Base-by-base conservation (phyloP, 2,113 vertebrate genomes). In the Danionella cerebrum region DNA sequence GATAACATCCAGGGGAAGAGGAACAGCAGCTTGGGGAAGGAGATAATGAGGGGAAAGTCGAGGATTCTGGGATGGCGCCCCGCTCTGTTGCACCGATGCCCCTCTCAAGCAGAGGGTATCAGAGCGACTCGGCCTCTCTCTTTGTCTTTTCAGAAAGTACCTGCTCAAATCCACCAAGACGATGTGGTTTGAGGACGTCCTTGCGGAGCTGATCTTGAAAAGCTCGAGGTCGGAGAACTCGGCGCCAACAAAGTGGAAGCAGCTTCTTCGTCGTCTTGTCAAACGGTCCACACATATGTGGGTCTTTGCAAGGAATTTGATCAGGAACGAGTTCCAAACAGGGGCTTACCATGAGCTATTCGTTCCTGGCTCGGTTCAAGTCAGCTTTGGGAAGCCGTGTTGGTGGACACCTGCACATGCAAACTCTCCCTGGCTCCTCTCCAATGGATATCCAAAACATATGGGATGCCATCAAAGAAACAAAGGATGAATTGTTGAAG, bases 1-100 rank as follows among this genome's bases (percentile, higher is more conserved):
- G 86, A 87, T 87, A 88, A 84, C 76, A 87, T 88, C 83, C 80
- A 74, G 77, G 75, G 71, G 76, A 78, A 78, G 77, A 50, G 35
- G 44, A 70, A 64, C 66, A 41, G 72, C 57, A 29, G 59, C 58
- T 45, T 66, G 68, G 57, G 58, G 59, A 65, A 45, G 14, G 55
- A 68, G 69, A 65, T 74, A 64, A 83, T 80, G 75, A 73, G 71
- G 44, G 7, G 53, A 77, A 79, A 84, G 82, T 83, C 82, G 79
- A 75, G 81, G 65, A 82, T 64, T 72, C 63, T 65, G 74, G 81
- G 79, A 83, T 83, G 80, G 73, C 79, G 70, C 78, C 51, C 77
- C 69, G 76, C 69, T 80, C 79, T 71, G 53, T 64, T 68, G 66
- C 72, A 67, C 57, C 67, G 8, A 69, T 75, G 63, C 72, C 68